These are phyloP conservation scores for Coturnix japonica DNA, from an alignment of 2,113 vertebrate genomes.

Conservation along the genomic window DNA sequence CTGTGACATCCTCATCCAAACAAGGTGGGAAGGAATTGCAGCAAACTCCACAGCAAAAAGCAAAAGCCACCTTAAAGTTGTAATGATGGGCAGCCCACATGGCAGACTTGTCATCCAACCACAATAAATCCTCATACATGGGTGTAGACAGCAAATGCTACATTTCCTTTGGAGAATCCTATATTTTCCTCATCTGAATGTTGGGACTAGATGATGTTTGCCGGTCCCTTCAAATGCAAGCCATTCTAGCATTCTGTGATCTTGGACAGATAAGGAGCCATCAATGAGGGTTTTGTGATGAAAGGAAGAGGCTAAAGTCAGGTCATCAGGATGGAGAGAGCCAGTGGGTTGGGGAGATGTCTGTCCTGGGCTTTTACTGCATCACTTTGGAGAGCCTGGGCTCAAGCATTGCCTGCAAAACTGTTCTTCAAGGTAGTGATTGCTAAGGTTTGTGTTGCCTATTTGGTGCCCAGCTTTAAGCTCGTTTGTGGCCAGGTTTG, in stretches of 20 bases:
- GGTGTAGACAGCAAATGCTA: neutral
- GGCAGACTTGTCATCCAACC: neutral
- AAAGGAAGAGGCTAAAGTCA: neutral
- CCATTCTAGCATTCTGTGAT: neutral
- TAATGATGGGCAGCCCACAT: neutral
- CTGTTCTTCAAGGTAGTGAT: neutral
- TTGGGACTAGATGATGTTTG: neutral
- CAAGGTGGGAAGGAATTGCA: neutral
- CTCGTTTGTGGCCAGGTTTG: fast-evolving
- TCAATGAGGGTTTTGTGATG: fast-evolving
- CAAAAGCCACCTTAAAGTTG: neutral
- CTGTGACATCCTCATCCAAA: neutral
- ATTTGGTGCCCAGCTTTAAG: neutral
- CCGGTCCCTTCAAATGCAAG: neutral
- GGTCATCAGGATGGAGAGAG: neutral
- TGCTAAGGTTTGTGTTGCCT: fast-evolving
- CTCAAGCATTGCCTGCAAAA: neutral
- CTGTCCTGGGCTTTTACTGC: neutral
- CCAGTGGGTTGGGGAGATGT: neutral
- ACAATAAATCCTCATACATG: fast-evolving
- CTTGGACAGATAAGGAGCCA: neutral
- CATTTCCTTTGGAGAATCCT: fast-evolving
- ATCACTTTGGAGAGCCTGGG: neutral
- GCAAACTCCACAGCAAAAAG: neutral
- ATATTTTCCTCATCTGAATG: neutral